Percentiles rank a stretch among this genome's conserved stretches.
These are phyloP conservation scores for Notamacropus eugenii DNA, from an alignment of 2,797 vertebrate genomes.

Conservation along the genomic window DNA sequence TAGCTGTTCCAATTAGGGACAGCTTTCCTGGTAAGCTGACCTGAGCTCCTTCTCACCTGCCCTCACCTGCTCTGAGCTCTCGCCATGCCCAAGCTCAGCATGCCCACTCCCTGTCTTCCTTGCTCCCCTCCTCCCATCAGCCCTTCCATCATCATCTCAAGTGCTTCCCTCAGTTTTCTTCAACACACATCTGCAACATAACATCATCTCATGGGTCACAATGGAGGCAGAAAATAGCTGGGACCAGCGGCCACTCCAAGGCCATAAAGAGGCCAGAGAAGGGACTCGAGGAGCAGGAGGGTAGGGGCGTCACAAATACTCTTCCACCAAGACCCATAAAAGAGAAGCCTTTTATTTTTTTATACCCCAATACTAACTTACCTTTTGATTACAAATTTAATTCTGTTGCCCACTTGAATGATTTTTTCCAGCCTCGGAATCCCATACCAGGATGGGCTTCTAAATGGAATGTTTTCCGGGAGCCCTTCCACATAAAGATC, in stretches of 20 bases:
- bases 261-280: neutral
- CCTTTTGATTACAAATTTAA: slow-evolving; percentile 89
- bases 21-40: neutral
- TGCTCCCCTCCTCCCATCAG: too few species aligned
- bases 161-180: neutral
- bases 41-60: too few species aligned
- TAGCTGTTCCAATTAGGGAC: neutral
- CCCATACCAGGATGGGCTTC: slow-evolving; percentile 88
- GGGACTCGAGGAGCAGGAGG: neutral
- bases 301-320: neutral
- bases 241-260: neutral
- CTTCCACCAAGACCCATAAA: neutral
- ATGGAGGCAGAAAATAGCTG: neutral
- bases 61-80: too few species aligned
- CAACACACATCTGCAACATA: neutral
- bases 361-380: slow-evolving; percentile 66
- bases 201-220: neutral
- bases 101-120: too few species aligned
- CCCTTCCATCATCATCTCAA: neutral
- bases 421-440: slow-evolving; percentile 88
- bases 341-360: neutral
- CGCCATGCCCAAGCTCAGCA: neutral
- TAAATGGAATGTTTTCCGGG: slow-evolving; percentile 87
- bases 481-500: slow-evolving; percentile 88
- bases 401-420: slow-evolving; percentile 82